A percentile compares a stretch with the other conserved stretches of the same genome.
Conservation (phyloP, 2,113 vertebrate species). For the Burhinus oedicnemus region DNA sequence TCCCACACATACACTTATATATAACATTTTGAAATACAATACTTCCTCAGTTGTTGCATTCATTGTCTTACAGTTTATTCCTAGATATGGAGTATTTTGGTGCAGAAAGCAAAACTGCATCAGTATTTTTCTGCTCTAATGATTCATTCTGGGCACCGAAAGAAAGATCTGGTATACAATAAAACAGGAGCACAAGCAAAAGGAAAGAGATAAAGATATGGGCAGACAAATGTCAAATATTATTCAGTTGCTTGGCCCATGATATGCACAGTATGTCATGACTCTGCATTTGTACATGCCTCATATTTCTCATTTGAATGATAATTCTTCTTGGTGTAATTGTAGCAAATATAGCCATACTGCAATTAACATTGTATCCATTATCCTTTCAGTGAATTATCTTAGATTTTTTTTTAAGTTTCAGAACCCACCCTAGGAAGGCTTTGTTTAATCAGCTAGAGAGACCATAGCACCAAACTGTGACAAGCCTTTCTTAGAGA, state of each 20-base stretch:
- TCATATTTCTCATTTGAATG: background rate
- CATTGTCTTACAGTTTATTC: background rate
- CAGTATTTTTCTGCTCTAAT: slow-evolving; percentile 6
- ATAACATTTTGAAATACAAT: slow-evolving; percentile 48
- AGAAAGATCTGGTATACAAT: background rate
- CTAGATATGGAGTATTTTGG: background rate
- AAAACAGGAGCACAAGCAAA: background rate
- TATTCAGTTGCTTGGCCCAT: background rate
- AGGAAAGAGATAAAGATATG: background rate
- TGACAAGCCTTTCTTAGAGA: background rate
- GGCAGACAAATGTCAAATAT: slow-evolving; percentile 6
- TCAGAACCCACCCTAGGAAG: background rate
- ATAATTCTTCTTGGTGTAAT: slow-evolving; percentile 6
- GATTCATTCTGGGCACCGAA: background rate
- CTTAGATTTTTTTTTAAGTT: background rate
- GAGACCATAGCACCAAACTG: background rate
- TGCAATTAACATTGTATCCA: background rate
- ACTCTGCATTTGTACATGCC: background rate
- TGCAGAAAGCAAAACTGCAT: background rate
- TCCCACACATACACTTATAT: slow-evolving; percentile 12
- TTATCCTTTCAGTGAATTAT: background rate
- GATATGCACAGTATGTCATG: background rate
- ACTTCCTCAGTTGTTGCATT: slow-evolving; percentile 14
- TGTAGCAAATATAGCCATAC: background rate
- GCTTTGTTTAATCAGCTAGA: background rate